phyloP scores from a whole-genome alignment of 2,888 invertebrate genomes.

The Agonopterix arenella region DNA sequence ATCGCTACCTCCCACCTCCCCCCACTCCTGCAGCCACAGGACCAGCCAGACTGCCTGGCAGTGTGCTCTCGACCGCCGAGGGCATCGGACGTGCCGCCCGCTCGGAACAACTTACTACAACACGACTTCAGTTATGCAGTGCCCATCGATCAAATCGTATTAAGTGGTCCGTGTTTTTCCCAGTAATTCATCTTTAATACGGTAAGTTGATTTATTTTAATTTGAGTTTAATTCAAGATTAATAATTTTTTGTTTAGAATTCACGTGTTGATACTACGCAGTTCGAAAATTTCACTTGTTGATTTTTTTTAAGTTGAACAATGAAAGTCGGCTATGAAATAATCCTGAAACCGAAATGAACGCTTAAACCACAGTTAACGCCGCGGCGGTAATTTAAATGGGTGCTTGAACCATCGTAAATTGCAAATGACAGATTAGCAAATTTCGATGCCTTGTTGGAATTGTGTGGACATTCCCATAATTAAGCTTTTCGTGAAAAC shows the following conservation, averaged over 20 bases:
- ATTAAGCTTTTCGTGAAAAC: no score
- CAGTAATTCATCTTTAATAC: constrained; percentile 23
- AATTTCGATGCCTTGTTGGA: constrained; percentile 23
- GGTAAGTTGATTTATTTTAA: constrained; percentile 29
- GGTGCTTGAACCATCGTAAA: constrained; percentile 20
- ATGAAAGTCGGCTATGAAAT: not conserved
- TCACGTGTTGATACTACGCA: constrained; percentile 5
- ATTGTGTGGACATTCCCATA: constrained; percentile 14
- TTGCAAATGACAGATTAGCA: constrained; percentile 26
- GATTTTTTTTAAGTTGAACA: not conserved
- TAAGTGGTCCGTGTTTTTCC: constrained; percentile 33
- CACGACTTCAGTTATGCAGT: constrained; percentile 54
- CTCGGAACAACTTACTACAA: constrained; percentile 20
- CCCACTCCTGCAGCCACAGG: constrained; percentile 30
- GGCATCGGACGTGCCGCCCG: constrained; percentile 26
- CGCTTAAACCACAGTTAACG: not conserved
- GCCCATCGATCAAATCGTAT: constrained; percentile 32
- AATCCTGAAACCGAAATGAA: not conserved
- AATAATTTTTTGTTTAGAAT: not conserved
- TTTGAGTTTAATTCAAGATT: not conserved
- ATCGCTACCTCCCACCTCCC: constrained; percentile 44
- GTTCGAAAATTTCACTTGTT: constrained; percentile 2
- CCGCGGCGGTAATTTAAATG: constrained; percentile 6
- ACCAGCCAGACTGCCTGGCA: constrained; percentile 36
- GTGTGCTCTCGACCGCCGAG: constrained; percentile 41